Base-by-base conservation (phyloP, 1,140 invertebrate species). In the Pogonomyrmex californicus region DNA sequence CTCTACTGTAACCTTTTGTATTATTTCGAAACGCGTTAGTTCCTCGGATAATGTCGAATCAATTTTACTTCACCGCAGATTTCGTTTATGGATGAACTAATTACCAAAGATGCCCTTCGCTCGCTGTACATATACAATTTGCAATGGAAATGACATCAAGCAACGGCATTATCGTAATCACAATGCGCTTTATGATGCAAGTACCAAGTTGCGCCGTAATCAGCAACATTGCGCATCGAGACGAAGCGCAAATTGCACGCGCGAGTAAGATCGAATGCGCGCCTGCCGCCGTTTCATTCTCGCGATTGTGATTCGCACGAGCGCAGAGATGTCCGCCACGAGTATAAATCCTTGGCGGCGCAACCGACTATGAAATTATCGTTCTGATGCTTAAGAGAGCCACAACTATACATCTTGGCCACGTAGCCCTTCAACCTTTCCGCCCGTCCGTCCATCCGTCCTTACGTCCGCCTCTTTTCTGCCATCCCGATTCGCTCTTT, bases 401-500 rank as follows among this genome's bases (percentile, higher is more conserved):
- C 7, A 23, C 77, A 79, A 66, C 77, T 79, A 79, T 79, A 66
- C 47, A 79, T 79, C 47, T 65, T 49, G 47, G 33, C 62, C 76
- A 65, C 66, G 41, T 54, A 83, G 54, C 60, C 70, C 77, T 85
- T 87, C 65, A 60, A 23, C 66, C 88, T 89, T 73, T 88, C 66
- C 86, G 82, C 71, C 56, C 65, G 79, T 77, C 77, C n/a, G 36
- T 33, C 49, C 54, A 5, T 70, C 49, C 54, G 3, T 70, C 47
- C 86, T 23, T 23, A 23, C 23, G 60, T 58, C 49, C 54, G 30
- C 7, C 86, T 68, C 60, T 60, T 33, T 75, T 38, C 63, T 23
- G 36, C 44, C 33, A 12, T 30, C n/a, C 23, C n/a, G 33, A n/a
- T 23, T 38, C 51, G 44, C 33, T 68, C 44, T 30, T 44, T 2